A percentile compares a stretch with the other conserved stretches of the same genome.
Conservation (phyloP, 1,140 invertebrate species). For the Drosophila yakuba region DNA sequence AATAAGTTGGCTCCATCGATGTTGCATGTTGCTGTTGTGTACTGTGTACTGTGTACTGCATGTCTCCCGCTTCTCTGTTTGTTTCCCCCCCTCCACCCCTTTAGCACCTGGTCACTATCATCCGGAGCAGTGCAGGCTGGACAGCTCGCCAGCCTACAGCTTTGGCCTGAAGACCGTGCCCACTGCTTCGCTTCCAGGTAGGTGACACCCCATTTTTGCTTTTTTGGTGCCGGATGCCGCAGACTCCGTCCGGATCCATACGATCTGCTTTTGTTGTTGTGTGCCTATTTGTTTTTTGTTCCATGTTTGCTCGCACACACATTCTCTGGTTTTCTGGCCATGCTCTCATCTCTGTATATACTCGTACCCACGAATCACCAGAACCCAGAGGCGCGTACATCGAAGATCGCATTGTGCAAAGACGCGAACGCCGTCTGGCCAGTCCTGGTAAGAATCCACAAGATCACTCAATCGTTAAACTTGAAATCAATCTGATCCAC, state of each 20-base stretch:
- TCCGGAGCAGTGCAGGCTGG: conserved; percentile 88
- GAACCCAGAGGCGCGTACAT: conserved; percentile 77
- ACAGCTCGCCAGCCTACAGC: conserved; percentile 87
- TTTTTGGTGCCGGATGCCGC: conserved; percentile 26
- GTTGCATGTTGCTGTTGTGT: conserved; percentile 26
- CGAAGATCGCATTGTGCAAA: conserved; percentile 83
- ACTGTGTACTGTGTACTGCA: conserved; percentile 10
- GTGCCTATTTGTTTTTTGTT: conserved; percentile 43
- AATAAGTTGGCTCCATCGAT: conserved; percentile 18
- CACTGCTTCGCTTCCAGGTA: conserved; percentile 73
- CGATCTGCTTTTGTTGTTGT: conserved; percentile 14
- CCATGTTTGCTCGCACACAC: conserved; percentile 40
- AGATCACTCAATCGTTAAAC: not conserved
- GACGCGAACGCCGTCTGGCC: conserved; percentile 79
- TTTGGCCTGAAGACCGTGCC: conserved; percentile 85
- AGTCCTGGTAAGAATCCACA: conserved; percentile 76
- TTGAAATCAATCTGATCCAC: not conserved
- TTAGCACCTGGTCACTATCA: conserved; percentile 87
- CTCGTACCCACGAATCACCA: conserved; percentile 49
- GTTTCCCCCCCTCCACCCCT: not conserved
- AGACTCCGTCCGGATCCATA: not conserved
- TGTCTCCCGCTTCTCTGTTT: conserved; percentile 34
- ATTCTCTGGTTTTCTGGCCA: conserved; percentile 46
- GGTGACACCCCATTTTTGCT: conserved; percentile 25
- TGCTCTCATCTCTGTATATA: conserved; percentile 42